A percentile compares a stretch with the other conserved stretches of the same genome.
Conservation (phyloP, 2,113 vertebrate genomes). For the Corythoichthys haematopterus region DNA sequence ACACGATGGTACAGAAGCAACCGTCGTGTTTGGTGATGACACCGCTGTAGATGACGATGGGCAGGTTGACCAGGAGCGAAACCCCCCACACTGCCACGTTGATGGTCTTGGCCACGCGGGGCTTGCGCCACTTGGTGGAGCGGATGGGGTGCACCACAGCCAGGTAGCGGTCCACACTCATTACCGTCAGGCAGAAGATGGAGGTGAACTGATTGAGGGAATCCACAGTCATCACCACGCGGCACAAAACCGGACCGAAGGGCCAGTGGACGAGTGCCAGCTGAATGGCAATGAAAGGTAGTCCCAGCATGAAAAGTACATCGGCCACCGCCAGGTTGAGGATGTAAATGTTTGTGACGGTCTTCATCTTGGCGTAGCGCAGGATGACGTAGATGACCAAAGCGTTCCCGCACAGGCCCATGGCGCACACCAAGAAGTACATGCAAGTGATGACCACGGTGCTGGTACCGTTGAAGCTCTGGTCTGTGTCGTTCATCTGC, state of each 20-base stretch:
- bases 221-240: slow-evolving; percentile 91
- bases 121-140: slow-evolving; percentile 91
- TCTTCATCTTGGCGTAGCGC: slow-evolving; percentile 97
- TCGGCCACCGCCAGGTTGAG: slow-evolving; percentile 95
- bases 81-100: slow-evolving; percentile 86
- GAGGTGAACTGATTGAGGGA: slow-evolving; percentile 97
- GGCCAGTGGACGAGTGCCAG: slow-evolving; percentile 94
- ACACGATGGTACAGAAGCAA: slow-evolving; percentile 91
- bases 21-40: slow-evolving; percentile 74
- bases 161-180: slow-evolving; percentile 94
- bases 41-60: slow-evolving; percentile 89
- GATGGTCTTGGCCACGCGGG: slow-evolving; percentile 86
- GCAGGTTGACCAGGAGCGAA: slow-evolving; percentile 91
- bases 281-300: slow-evolving; percentile 94
- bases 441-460: slow-evolving; percentile 89
- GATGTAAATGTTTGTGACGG: slow-evolving; percentile 97
- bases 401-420: slow-evolving; percentile 88
- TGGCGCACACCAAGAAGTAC: slow-evolving; percentile 88
- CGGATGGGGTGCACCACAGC: slow-evolving; percentile 95
- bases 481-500: slow-evolving; percentile 66
- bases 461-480: slow-evolving; percentile 79
- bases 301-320: slow-evolving; percentile 91
- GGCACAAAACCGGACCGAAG: slow-evolving; percentile 87
- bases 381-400: slow-evolving; percentile 96
- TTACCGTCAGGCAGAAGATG: slow-evolving; percentile 95